A percentile compares a stretch with the other conserved stretches of the same genome.
Conservation (phyloP, 1,140 invertebrate genomes). For the Drosophila mojavensis region DNA sequence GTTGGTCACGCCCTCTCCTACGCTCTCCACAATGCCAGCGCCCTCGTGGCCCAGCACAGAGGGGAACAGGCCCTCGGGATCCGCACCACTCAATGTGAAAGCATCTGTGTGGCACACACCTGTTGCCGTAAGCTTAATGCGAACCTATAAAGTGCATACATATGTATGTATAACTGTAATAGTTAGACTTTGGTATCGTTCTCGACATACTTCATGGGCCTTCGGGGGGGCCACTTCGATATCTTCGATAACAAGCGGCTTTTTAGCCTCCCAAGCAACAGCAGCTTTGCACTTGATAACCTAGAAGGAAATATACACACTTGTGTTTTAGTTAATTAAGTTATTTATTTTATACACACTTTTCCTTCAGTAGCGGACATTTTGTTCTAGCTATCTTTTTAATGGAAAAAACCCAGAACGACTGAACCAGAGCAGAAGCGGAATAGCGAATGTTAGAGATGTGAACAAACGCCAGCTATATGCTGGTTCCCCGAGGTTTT, state of each 20-base stretch:
- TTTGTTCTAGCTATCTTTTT: slow-evolving; percentile 27
- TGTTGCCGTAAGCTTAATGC: slow-evolving; percentile 91
- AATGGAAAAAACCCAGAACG: slow-evolving; percentile 16
- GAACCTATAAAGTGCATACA: slow-evolving; percentile 84
- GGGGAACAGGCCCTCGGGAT: slow-evolving; percentile 97
- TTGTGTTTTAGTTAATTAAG: slow-evolving; percentile 28
- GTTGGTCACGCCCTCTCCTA: slow-evolving; percentile 96
- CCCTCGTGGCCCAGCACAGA: slow-evolving; percentile 97
- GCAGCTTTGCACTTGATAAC: slow-evolving; percentile 95
- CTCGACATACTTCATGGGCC: slow-evolving; percentile 87
- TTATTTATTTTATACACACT: slow-evolving; percentile 44
- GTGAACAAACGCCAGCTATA: slow-evolving; percentile 6
- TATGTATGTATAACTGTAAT: not conserved
- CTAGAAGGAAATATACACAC: slow-evolving; percentile 56
- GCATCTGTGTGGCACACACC: slow-evolving; percentile 99
- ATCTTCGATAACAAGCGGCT: slow-evolving; percentile 94
- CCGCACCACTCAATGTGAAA: slow-evolving; percentile 95
- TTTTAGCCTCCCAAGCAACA: slow-evolving; percentile 95
- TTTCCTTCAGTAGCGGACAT: slow-evolving; percentile 79
- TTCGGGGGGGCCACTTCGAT: slow-evolving; percentile 98
- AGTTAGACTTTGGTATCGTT: slow-evolving; percentile 16
- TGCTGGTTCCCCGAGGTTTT: not conserved
- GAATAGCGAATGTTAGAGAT: slow-evolving; percentile 31
- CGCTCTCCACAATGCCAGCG: slow-evolving; percentile 97
- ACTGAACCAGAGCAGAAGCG: slow-evolving; percentile 9